Base-by-base conservation (phyloP, 2,888 invertebrate species). In the Cenopis cana region DNA sequence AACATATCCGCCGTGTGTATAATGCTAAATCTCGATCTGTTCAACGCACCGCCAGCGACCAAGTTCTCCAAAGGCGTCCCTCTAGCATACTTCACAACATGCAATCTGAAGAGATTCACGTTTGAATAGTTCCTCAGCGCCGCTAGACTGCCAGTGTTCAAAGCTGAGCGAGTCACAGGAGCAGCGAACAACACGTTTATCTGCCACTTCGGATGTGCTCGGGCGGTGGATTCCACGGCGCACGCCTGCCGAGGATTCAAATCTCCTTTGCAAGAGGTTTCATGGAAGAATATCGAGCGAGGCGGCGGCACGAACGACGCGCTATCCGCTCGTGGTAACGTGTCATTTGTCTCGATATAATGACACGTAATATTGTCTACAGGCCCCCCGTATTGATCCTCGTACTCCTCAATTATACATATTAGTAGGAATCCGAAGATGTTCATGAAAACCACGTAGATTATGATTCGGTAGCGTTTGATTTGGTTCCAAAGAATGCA, bases 211-310 rank as follows among this genome's bases (percentile, higher is more conserved):
- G 95, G 95, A 79, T 96, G 95, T 76, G 94, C 87, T 73, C 85
- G 87, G 0, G 96, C 95, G 0, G 96, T 95, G 0, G 96, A 95
- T 85, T 96, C 96, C 0, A 96, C 93, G 0, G 96, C 95, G 81
- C 96, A 96, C 0, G 95, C 95, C 79, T 96, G 95, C 17, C 96
- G 89, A 0, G 94, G 79, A 24, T 89, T 92, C 41, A 96, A 81
- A 0, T 85, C 81, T 6, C 92, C 90, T 1, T 86, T 90, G 77
- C 96, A 96, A 0, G 95, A 95, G 0, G 96, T 95, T 79, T 96
- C 96, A 75, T 95, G 94, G 79, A 96, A 96, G 81, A 96, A 96
- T 75, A 96, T 95, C 12, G 95, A 94, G 24, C 78, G 78, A 20
- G 82, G 81, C 18, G 91, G 88, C 59, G 85, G 79, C 6, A 74